A percentile compares a stretch with the other conserved stretches of the same genome.
Conservation (phyloP, 2,888 invertebrate species). For the Agrotis exclamationis region DNA sequence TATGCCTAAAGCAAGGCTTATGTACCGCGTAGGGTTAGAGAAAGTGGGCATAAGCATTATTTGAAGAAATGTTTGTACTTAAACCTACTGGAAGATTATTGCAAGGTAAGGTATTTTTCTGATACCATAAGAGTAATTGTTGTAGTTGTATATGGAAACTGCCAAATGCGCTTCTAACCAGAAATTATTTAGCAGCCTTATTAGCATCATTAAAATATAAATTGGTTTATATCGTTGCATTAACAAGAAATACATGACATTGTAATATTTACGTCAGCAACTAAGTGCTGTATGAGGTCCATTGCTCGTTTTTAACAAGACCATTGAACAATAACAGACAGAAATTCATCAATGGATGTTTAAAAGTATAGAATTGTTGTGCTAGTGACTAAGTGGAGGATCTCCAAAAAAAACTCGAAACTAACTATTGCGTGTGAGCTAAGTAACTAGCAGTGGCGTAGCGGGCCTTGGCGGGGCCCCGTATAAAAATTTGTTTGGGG, state of each 20-base stretch:
- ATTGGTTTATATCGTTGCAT: slow-evolving; percentile 47
- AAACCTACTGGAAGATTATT: too few relatives aligned
- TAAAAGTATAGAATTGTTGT: background rate
- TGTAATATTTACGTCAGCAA: background rate
- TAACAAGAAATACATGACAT: slow-evolving; percentile 21
- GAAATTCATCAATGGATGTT: background rate
- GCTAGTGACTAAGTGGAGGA: background rate
- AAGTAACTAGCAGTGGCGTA: too few relatives aligned
- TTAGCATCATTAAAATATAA: slow-evolving; percentile 36
- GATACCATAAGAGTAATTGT: too few relatives aligned
- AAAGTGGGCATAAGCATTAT: too few relatives aligned
- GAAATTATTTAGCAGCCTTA: slow-evolving; percentile 27
- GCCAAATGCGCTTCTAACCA: slow-evolving; percentile 39
- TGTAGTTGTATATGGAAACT: slow-evolving; percentile 10
- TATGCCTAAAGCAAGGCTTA: too few relatives aligned
- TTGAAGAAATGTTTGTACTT: too few relatives aligned
- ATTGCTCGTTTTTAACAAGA: background rate
- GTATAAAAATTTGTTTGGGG: too few relatives aligned
- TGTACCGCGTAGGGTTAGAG: too few relatives aligned
- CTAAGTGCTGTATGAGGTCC: background rate
- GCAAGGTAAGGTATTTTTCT: too few relatives aligned
- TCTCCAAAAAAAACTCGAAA: slow-evolving; percentile 8
- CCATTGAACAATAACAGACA: background rate
- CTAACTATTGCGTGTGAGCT: slow-evolving; percentile 24
- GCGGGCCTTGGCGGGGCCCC: too few relatives aligned